Base-by-base conservation (phyloP, 2,797 vertebrate genomes). In the Siniperca obscura region DNA sequence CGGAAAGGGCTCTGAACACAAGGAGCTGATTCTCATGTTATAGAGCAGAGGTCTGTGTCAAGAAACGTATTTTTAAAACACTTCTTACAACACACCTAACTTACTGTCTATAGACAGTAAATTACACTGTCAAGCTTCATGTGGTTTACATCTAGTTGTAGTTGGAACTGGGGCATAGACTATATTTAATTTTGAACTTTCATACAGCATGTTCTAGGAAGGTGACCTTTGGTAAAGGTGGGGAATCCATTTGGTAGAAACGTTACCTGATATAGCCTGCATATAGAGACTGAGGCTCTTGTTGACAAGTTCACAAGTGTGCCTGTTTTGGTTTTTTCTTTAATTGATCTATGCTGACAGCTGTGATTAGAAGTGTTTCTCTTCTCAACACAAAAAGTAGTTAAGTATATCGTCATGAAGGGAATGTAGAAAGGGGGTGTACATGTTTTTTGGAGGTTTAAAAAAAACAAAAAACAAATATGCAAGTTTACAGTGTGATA, bases 161-260 rank as follows among this genome's bases (percentile, higher is more conserved):
- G 34, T 30, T 53, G 21, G 62, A 42, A 52, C 25, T 30, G 1
- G 2, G 16, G 27, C 48, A 14, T 42, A 8, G 64, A 72, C 86
- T 89, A 82, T 89, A 90, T 89, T 91, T 92, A 87, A 84, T 87
- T 78, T 82, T 90, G 78, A 89, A 86, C 87, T 80, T 88, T 85
- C 42, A 36, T 78, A 30, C 64, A 65, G 50, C 56, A 46, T 84
- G 70, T 62, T 57, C 65, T 40, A 1, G 66, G 27, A 86, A 92
- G 80, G 55, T 93, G 91, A 95, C 93, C 90, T 94, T 93, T 91
- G 46, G 10, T 61, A 73, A 78, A 48, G 9, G 53, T 50, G 34
- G 55, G 70, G 60, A 78, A 50, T 55, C 65, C 34, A 73, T 65
- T 70, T 36, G 36, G 36, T 65, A 38, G 87, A 81, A 88, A 84